Base-by-base conservation (phyloP, 2,888 invertebrate genomes). In the Choristoneura rosaceana region DNA sequence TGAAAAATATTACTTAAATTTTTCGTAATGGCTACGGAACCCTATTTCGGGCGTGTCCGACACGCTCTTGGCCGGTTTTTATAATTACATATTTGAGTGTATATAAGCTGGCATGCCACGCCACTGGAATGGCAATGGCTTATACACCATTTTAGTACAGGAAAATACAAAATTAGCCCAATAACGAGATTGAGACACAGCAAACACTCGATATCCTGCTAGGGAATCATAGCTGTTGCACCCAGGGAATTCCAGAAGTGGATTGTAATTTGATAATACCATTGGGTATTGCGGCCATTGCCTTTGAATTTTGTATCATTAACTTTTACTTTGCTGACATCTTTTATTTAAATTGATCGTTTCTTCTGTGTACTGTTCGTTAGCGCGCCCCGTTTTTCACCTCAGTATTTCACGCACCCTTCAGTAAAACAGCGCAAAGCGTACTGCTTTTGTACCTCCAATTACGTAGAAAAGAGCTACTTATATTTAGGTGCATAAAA, bases 361-460 rank as follows among this genome's bases (percentile, higher is more conserved):
- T 61, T 43, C 2, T 41, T 67, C 67, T 71, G 62, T 67, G 33
- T 67, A 63, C 62, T 50, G n/a, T 58, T 34, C n/a, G 47, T 4
- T 9, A 59, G 65, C 59, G 45, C 50, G 61, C 66, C 25, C 64
- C 33, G 66, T 75, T 74, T 74, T 75, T 74, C 4, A 70, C 67
- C 70, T 70, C 58, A 68, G 68, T 73, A 70, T 74, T 68, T 73
- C 61, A 71, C 67, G 64, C 69, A 47, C 45, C 41, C 64, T 70
- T 41, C 25, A 50, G 25, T 41, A 52, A 60, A 68, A 69, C 64
- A 38, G 68, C 38, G 60, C 45, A 38, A 45, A 67, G 25, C 52
- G 61, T 34, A 67, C 34, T 52, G 34, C 47, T 17, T 47, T 25
- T 58, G 47, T 58, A 67, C 7, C 7, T 7, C 7, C 5, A 38